Percentiles rank a stretch among this genome's conserved stretches.
These are phyloP conservation scores for Agriotes lineatus DNA, from an alignment of 2,888 invertebrate species.

Conservation along the genomic window DNA sequence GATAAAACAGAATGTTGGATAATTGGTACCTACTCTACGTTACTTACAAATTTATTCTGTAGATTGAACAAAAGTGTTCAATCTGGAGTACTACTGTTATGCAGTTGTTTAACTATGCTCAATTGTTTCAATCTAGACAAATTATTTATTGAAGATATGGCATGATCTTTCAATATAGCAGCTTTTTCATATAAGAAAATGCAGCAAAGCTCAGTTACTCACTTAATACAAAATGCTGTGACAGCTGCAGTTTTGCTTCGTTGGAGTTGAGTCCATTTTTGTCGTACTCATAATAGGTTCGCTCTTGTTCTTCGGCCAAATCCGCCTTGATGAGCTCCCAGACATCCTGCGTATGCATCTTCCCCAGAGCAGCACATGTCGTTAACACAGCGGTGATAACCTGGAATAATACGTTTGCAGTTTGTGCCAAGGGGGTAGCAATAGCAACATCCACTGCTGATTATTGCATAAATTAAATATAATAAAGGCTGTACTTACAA, in stretches of 20 bases:
- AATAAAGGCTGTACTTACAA: slow-evolving; percentile 53
- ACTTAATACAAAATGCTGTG: slow-evolving; percentile 52
- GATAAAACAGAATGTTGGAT: too few species aligned
- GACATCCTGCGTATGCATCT: slow-evolving; percentile 57
- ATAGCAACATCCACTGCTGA: neutral
- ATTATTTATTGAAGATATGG: too few species aligned
- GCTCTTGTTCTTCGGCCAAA: slow-evolving; percentile 55
- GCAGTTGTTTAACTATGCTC: too few species aligned
- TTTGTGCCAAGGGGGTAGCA: neutral
- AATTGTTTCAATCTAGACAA: too few species aligned
- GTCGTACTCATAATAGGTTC: slow-evolving; percentile 42
- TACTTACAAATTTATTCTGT: too few species aligned
- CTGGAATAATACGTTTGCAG: slow-evolving; percentile 42
- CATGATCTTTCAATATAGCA: too few species aligned
- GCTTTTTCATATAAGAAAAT: too few species aligned
- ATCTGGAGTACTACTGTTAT: too few species aligned
- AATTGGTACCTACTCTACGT: too few species aligned
- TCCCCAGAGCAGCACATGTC: slow-evolving; percentile 55
- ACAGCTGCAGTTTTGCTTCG: slow-evolving; percentile 51
- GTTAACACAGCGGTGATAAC: slow-evolving; percentile 56
- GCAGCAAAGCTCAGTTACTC: slow-evolving; percentile 27
- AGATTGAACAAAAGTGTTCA: too few species aligned
- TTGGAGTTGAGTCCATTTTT: slow-evolving; percentile 46
- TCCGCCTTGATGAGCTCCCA: slow-evolving; percentile 56
- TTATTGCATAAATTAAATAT: neutral